These are phyloP conservation scores for Microtus montanus DNA, from an alignment of 2,113 vertebrate species.

Conservation along the genomic window DNA sequence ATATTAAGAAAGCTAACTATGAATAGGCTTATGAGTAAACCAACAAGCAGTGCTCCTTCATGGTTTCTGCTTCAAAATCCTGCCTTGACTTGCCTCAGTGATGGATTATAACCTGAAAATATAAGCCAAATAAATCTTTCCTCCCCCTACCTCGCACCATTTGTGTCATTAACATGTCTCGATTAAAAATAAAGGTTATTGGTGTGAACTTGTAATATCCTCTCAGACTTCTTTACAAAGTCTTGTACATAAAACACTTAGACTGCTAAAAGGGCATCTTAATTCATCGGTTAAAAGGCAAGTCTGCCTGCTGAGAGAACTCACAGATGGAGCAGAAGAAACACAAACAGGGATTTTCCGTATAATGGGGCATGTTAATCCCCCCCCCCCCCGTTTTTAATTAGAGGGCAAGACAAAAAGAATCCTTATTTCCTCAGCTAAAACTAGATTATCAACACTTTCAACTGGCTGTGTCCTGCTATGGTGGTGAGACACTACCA, in stretches of 20 bases:
- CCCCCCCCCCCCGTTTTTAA: neutral
- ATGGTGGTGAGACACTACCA: neutral
- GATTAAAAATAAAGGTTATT: neutral
- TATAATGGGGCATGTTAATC: neutral
- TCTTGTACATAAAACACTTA: neutral
- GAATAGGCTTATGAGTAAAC: neutral
- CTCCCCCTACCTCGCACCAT: neutral
- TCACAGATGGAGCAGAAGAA: neutral
- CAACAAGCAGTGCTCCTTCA: neutral
- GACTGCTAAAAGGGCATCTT: slow-evolving; percentile 3
- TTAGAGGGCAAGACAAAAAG: neutral
- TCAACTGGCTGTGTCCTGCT: neutral
- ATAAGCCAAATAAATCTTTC: neutral
- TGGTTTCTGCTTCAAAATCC: neutral
- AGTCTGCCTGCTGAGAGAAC: neutral
- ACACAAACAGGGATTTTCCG: neutral
- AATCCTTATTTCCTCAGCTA: neutral
- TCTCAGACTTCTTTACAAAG: neutral
- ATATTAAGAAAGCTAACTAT: neutral
- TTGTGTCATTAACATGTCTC: neutral
- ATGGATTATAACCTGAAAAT: neutral
- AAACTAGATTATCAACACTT: neutral
- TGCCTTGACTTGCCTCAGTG: neutral
- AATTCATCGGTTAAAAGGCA: neutral
- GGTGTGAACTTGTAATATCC: neutral